Percentiles rank a stretch among this genome's conserved stretches.
phyloP scores from a whole-genome alignment of 2,797 vertebrate genomes.

The Alectoris magna region DNA sequence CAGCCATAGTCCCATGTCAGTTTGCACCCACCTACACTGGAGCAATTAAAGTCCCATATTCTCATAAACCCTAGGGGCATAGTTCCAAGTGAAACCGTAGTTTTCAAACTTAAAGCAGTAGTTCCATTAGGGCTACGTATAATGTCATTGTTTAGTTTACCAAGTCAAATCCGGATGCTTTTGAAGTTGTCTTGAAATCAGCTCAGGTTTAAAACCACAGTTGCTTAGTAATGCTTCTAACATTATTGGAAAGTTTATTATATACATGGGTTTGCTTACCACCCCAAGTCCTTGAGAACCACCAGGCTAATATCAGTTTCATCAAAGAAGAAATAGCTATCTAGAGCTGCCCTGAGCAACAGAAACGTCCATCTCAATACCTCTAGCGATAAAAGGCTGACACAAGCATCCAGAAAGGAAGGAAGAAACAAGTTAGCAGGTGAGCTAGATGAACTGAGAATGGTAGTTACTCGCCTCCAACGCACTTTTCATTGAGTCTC shows the following conservation, averaged over 20 bases:
- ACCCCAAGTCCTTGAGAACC: not conserved
- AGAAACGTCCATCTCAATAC: not conserved
- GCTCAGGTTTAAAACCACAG: not conserved
- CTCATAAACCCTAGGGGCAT: rapidly evolving
- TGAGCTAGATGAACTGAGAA: not conserved
- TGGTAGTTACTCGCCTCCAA: not conserved
- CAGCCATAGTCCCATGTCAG: not conserved
- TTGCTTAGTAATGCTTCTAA: not conserved
- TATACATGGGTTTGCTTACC: not conserved
- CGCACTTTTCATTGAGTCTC: not conserved
- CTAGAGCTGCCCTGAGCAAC: not conserved
- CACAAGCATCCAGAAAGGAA: not conserved
- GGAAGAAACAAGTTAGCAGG: not conserved
- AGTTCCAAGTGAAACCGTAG: not conserved
- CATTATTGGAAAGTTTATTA: not conserved
- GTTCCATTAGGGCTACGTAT: not conserved
- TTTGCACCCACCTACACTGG: not conserved
- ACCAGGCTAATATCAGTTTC: not conserved
- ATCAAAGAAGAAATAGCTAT: not conserved
- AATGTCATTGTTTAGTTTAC: not conserved
- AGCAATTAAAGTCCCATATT: not conserved
- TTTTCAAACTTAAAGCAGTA: not conserved
- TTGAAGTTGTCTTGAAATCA: not conserved
- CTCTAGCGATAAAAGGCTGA: not conserved
- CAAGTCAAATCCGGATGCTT: not conserved